These are phyloP conservation scores for Bursaphelenchus okinawaensis DNA, from an alignment of 2,888 invertebrate species.

Conservation along the genomic window DNA sequence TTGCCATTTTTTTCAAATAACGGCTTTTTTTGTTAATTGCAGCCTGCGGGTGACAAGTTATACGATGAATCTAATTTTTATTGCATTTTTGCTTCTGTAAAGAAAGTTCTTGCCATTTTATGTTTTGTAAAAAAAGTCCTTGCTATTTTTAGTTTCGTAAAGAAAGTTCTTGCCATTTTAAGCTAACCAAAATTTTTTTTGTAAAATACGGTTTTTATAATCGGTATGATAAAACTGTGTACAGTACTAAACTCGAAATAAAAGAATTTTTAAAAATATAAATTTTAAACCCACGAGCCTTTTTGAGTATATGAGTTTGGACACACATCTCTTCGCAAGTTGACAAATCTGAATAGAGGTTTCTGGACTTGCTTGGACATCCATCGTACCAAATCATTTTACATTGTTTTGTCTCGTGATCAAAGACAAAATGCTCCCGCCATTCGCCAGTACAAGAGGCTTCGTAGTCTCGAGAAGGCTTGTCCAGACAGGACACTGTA, in stretches of 20 bases:
- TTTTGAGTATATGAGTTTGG: constrained; percentile 41
- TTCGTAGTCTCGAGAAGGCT: constrained; percentile 43
- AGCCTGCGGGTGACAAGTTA: too few species aligned
- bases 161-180: too few species aligned
- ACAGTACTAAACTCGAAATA: background rate
- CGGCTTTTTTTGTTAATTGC: too few species aligned
- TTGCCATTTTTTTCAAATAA: too few species aligned
- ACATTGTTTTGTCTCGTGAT: constrained; percentile 41
- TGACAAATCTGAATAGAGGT: constrained; percentile 46
- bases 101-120: too few species aligned
- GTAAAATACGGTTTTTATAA: too few species aligned
- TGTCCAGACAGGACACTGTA: constrained; percentile 49
- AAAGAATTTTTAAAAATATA: background rate
- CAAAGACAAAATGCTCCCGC: constrained; percentile 46
- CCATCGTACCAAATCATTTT: constrained; percentile 47
- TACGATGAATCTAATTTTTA: too few species aligned
- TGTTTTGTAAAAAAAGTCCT: too few species aligned
- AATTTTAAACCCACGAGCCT: constrained; percentile 37
- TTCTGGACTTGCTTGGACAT: constrained; percentile 39
- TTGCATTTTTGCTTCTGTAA: too few species aligned
- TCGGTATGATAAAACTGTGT: background rate
- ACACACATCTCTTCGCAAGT: constrained; percentile 52
- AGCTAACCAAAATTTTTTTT: background rate
- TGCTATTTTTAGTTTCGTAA: too few species aligned
- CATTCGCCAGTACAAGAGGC: constrained; percentile 37